phyloP scores from a whole-genome alignment of 2,797 vertebrate species.

The Lateolabrax maculatus region DNA sequence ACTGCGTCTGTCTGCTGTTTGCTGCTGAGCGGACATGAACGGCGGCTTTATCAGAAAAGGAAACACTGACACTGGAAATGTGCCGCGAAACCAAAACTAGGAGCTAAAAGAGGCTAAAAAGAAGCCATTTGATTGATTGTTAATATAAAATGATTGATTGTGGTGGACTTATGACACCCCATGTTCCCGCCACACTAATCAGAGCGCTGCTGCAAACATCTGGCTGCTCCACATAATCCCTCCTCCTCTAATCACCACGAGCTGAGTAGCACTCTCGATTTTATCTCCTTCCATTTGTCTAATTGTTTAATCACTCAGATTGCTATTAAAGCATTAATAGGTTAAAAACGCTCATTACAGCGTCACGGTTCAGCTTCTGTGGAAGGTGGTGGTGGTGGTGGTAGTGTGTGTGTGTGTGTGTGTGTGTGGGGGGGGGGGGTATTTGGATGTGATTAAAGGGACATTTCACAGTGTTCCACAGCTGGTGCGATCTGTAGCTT shows the following conservation, averaged over 20 bases:
- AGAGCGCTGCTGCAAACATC: constrained; percentile 71
- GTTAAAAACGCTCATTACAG: constrained; percentile 23
- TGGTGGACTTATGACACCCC: too few relatives aligned
- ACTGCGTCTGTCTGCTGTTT: too few relatives aligned
- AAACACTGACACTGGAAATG: too few relatives aligned
- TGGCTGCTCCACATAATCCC: constrained; percentile 66
- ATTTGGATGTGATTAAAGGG: constrained; percentile 65
- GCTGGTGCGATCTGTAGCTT: constrained; percentile 38
- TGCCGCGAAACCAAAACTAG: too few relatives aligned
- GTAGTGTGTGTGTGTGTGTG: too few relatives aligned
- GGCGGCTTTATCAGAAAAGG: too few relatives aligned
- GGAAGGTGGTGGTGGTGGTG: too few relatives aligned
- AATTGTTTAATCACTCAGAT: constrained; percentile 76
- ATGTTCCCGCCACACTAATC: constrained; percentile 38
- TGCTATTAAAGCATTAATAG: constrained; percentile 64
- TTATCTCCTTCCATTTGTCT: constrained; percentile 79
- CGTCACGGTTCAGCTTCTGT: constrained; percentile 11
- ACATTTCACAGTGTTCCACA: constrained; percentile 48
- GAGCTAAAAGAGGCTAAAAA: too few relatives aligned
- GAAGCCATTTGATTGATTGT: too few relatives aligned
- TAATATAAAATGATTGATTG: too few relatives aligned
- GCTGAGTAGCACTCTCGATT: constrained; percentile 76
- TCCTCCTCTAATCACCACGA: constrained; percentile 50
- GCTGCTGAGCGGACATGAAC: too few relatives aligned
- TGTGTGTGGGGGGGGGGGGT: background rate